Evolutionary conservation across 2,113 vertebrate genomes (phyloP), one percentile per base, ranked within the genome.

Genomic region (Cryptoleucopteryx plumbea): DNA sequence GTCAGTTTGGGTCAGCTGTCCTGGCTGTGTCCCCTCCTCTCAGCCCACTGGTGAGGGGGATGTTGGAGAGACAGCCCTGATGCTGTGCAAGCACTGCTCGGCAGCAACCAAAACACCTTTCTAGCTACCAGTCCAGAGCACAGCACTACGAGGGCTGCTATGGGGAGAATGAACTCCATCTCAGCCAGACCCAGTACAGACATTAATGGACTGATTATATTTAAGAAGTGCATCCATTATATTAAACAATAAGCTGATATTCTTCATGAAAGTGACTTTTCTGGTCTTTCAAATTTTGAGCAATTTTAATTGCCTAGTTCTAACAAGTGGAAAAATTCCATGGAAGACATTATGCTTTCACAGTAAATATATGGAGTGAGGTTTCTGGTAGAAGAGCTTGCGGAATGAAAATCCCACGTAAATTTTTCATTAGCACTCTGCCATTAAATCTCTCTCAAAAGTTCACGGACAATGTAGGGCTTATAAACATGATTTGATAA

Each of bases 401-500:
- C 1, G 2, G 52, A 93, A 75, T 84, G 19, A 88, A 93, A 94
- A 93, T 72, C 42, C 40, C 53, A 53, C 3, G 3, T 92, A 89
- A 81, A 91, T 72, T 94, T 94, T 96, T 89, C 86, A 87, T 94
- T 72, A 86, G 19, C 34, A 48, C 11, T 82, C 31, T 94, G 58
- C 56, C 62, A 80, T 84, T 89, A 90, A 92, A 86, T 82, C 21
- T 66, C 50, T 71, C 63, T 91, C 61, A 53, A 75, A 89, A 85
- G 77, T 86, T 94, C 86, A 77, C 52, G 79, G 63, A 59, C 16
- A 48, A 52, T 58, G 26, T 87, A 79, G 71, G 40, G 40, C 86
- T 95, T 92, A 95, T 65, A 92, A 93, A 75, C 36, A 84, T 45
- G 68, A 82, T 74, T 91, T 78, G 34, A 63, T 43, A 91, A 91